These are phyloP conservation scores for Lophura swinhoii DNA, from an alignment of 2,797 vertebrate genomes.

Conservation along the genomic window DNA sequence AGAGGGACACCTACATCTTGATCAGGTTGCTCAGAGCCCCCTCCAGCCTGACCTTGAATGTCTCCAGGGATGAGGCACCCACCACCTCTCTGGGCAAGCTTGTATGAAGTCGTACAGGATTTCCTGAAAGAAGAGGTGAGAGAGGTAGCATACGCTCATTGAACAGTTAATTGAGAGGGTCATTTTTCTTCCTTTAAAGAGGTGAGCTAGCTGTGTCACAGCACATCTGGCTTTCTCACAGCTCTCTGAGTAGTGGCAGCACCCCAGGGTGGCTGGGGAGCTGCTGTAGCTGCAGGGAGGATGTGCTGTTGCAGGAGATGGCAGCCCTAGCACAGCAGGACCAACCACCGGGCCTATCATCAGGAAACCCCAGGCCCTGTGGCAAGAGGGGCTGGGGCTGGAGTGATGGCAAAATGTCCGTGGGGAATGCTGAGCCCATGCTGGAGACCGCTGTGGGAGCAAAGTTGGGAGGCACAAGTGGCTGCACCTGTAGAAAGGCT, in stretches of 20 bases:
- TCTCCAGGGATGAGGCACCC: too few relatives aligned
- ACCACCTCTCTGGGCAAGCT: too few relatives aligned
- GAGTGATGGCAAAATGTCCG: accelerated
- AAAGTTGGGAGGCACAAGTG: too few relatives aligned
- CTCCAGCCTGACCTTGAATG: too few relatives aligned
- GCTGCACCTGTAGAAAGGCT: neutral
- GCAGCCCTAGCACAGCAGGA: accelerated
- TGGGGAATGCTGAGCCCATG: accelerated
- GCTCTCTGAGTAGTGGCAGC: neutral
- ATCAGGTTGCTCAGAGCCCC: too few relatives aligned
- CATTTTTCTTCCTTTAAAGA: neutral
- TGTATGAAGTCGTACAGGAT: neutral
- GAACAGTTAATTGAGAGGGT: neutral
- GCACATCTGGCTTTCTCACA: neutral
- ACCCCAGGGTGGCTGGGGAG: accelerated
- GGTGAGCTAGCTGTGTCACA: neutral
- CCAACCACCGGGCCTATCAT: neutral
- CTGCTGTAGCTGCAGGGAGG: accelerated
- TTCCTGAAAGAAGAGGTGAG: neutral
- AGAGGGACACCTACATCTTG: too few relatives aligned
- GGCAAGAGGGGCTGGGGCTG: neutral
- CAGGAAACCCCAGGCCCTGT: neutral
- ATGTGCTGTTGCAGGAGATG: accelerated
- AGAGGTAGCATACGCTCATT: neutral
- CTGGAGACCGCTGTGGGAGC: neutral